Evolutionary conservation across 2,113 vertebrate species (phyloP), one percentile per base, ranked within the genome.

Genomic region (Coreoperca whiteheadi): DNA sequence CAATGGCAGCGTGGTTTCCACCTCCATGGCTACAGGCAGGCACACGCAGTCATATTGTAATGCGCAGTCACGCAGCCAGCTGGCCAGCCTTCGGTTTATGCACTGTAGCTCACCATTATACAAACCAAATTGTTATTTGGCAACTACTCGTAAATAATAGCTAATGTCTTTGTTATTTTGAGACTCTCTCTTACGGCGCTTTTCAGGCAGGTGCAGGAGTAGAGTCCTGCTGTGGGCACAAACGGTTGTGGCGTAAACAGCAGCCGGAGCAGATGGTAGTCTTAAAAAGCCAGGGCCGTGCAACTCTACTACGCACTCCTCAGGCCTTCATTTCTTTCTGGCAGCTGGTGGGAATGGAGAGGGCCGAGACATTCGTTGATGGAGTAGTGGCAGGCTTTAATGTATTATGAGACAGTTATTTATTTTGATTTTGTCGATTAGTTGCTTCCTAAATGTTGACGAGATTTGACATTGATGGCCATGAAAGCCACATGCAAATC

Each of bases 41-140:
- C 65, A 66, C 69, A 79, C 1, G 43, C 54, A 43, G 39, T 75
- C 41, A 56, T 65, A 78, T 56, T 56, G 54, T 72, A n/a, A 67
- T 25, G 59, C 59, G 5, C 34, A 56, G 65, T 50, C 50, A 48
- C 12, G 0, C 8, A 46, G 86, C 86, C 77, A 86, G 79, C 83
- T 88, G 77, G 63, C 79, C 1, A 48, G 70, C 25, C 60, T 18
- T 72, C 54, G 1, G 8, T 81, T 77, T 43, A 48, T 54, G 72
- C 76, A 51, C 76, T 30, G 79, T 7, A 65, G 76, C 85, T 37
- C 61, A 5, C 32, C 81, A 63, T n/a, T 88, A 86, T 48, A 88
- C 74, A 88, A 83, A 78, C 46, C 54, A 88, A 84, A 88, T 80
- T 81, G 74, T 51, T 68, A 34, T 59, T 75, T 84, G 84, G 89